Evolutionary conservation across 2,113 vertebrate species (phyloP), one percentile per base, ranked within the genome.

Genomic region (Chloroceryle aenea): DNA sequence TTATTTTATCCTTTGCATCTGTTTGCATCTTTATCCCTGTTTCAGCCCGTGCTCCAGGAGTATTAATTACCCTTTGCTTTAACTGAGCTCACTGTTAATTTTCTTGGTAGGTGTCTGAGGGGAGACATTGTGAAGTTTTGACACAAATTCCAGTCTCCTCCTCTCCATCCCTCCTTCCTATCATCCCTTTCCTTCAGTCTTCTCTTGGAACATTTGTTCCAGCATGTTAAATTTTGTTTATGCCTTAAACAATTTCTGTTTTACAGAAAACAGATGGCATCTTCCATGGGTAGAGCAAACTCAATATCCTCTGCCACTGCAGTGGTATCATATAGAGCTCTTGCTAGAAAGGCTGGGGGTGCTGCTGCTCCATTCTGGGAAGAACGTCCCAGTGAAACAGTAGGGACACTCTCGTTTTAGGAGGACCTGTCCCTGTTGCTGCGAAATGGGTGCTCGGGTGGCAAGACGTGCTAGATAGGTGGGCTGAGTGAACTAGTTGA

Each of bases 1-100:
- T 29, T 95, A 86, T 96, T 96, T 91, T 81, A 76, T 92, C 81
- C 61, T 93, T 90, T 94, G 83, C 86, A 75, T 95, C 91, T 94
- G 77, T 83, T 85, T 85, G 83, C 72, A 61, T 16, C 50, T 78
- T 90, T 95, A 79, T 82, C 75, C n/a, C 36, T 88, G n/a, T 42
- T 95, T 96, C 89, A 95, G 63, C 67, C 83, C 66, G 77, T 88
- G 92, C 79, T 95, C 72, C 85, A 64, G 83, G 87, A 92, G 63
- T 4, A 12, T 68, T 95, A 78, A 90, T 95, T 89, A 95, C 66
- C 66, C n/a, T 75, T 75, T 63, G 22, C 63, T 90, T 74, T 92
- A 91, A 71, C 81, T 0, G 2, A 87, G 52, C 75, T 89, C 63
- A 8, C 67, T 59, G 59, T 67, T 64, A 42, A 68, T 96, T 89